A percentile compares a stretch with the other conserved stretches of the same genome.
phyloP scores from a whole-genome alignment of 2,797 vertebrate genomes.

The Helicolenus hilgendorfi region DNA sequence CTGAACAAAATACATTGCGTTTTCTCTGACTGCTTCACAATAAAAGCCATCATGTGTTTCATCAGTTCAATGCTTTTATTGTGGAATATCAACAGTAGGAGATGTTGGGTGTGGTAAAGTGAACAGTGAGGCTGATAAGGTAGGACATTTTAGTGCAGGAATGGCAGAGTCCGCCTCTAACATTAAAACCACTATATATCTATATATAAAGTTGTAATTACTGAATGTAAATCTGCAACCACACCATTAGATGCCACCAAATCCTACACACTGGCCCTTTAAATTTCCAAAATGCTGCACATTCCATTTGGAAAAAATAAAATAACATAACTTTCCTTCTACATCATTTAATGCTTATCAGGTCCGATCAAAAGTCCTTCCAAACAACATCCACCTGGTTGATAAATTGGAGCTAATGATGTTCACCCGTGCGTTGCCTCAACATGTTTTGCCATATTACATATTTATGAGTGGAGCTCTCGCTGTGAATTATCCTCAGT shows the following conservation, averaged over 20 bases:
- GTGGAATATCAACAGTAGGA: neutral
- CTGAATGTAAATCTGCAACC: neutral
- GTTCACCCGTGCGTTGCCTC: neutral
- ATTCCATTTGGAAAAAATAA: neutral
- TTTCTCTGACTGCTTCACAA: neutral
- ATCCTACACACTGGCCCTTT: too few relatives aligned
- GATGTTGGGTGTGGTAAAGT: neutral
- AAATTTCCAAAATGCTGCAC: neutral
- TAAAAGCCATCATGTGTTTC: neutral
- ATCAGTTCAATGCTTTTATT: neutral
- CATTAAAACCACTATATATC: neutral
- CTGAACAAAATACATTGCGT: too few relatives aligned
- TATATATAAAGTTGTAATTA: neutral
- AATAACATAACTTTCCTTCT: neutral
- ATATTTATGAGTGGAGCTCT: slow-evolving; percentile 11
- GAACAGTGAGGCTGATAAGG: neutral
- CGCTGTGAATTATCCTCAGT: neutral
- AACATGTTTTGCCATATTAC: neutral
- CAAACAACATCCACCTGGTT: neutral
- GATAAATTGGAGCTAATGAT: neutral
- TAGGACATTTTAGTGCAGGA: neutral
- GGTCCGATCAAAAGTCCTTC: neutral
- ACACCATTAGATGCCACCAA: fast-evolving
- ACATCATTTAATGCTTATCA: neutral
- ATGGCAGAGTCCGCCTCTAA: neutral